Conservation (phyloP, 2,888 invertebrate species). For the Melieria picta region DNA sequence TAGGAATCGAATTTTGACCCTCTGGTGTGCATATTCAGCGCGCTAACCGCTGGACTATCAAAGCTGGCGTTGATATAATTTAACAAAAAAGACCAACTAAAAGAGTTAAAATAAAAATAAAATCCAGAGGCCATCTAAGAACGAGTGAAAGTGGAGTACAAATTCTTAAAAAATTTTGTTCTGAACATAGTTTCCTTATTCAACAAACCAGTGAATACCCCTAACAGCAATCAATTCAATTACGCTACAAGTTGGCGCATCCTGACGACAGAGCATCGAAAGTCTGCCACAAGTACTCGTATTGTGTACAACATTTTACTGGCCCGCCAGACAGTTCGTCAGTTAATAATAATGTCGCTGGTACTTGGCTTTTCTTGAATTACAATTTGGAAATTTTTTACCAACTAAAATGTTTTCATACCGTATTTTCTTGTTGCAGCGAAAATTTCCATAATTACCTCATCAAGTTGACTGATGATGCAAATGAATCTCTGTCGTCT, state of each 20-base stretch:
- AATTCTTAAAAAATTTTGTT: too few relatives aligned
- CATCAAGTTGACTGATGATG: conserved; percentile 67
- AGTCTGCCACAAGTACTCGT: background rate
- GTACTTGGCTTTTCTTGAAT: conserved; percentile 22
- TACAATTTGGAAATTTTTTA: conserved; percentile 17
- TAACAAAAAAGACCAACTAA: too few relatives aligned
- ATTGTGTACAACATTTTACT: background rate
- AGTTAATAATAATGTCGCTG: conserved; percentile 15
- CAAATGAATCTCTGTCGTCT: conserved; percentile 63
- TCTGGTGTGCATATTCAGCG: too few relatives aligned
- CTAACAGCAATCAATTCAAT: conserved; percentile 41
- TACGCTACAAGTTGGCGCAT: conserved; percentile 38
- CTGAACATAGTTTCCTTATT: too few relatives aligned
- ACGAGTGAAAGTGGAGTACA: too few relatives aligned
- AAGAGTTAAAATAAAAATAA: too few relatives aligned
- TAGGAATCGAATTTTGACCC: too few relatives aligned
- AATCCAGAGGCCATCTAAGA: too few relatives aligned
- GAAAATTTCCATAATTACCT: conserved; percentile 62
- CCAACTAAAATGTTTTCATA: background rate
- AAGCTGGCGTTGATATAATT: too few relatives aligned
- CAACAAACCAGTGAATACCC: too few relatives aligned
- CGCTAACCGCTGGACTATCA: too few relatives aligned
- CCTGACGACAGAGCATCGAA: conserved; percentile 8
- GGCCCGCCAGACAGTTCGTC: background rate
- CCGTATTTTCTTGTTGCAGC: conserved; percentile 16